A percentile compares a stretch with the other conserved stretches of the same genome.
phyloP scores from a whole-genome alignment of 2,113 vertebrate genomes.

The Oophaga pumilio region DNA sequence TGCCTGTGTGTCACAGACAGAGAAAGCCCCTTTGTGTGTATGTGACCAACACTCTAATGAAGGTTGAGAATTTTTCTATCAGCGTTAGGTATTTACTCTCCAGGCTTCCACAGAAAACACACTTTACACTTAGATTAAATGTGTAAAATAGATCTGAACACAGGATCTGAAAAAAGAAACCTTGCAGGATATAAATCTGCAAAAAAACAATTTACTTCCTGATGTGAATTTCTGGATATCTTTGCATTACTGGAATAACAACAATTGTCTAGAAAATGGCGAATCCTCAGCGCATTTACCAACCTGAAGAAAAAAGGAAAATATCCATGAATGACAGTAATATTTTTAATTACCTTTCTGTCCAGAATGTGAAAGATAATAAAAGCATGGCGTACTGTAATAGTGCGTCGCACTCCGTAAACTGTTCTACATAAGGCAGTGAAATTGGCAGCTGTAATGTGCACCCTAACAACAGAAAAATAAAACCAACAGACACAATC shows the following conservation, averaged over 20 bases:
- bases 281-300: not conserved
- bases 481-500: no score
- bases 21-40: conserved; percentile 24
- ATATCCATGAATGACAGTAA: not conserved
- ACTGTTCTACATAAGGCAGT: not conserved
- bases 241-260: not conserved
- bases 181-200: not conserved
- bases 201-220: not conserved
- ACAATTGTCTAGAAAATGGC: not conserved
- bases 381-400: not conserved
- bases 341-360: not conserved
- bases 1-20: conserved; percentile 8
- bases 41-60: conserved; percentile 42
- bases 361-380: not conserved
- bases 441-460: not conserved
- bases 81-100: conserved; percentile 9
- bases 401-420: not conserved
- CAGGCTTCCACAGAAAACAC: not conserved
- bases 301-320: not conserved
- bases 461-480: no score
- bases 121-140: not conserved
- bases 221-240: not conserved
- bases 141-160: conserved; percentile 1
- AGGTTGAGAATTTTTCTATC: not conserved
- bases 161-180: no score